Base-by-base conservation (phyloP, 1,140 invertebrate genomes). In the Phthorimaea operculella region DNA sequence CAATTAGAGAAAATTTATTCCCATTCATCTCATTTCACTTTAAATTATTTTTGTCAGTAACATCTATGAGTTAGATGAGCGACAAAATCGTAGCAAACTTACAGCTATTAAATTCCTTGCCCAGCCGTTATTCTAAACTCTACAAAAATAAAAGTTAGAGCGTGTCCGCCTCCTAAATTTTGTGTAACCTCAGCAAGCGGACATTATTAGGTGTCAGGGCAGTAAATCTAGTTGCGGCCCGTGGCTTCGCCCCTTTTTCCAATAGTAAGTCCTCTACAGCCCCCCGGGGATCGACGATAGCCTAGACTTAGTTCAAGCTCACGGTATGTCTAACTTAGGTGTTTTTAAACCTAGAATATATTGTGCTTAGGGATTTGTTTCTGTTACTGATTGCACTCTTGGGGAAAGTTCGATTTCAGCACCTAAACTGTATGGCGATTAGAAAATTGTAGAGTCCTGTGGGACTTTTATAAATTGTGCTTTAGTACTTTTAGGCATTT, bases 201-300 rank as follows among this genome's bases (percentile, higher is more conserved):
- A 64, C 52, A 67, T 67, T 64, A 57, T 70, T 58, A 52, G 57
- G 57, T 57, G 57, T 54, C 59, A 53, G 58, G 39, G 55, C 62
- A 59, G 59, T 80, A 78, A 80, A 79, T 79, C 71, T 76, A 65
- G 63, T 67, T 63, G 64, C 57, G 64, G 63, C 65, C 60, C 64
- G 54, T 60, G 64, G 63, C 66, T 62, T 71, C 72, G 55, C 60
- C 61, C 67, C 66, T 66, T 74, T 76, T 71, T 69, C 62, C 57
- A 63, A 60, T 66, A 59, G 68, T 72, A 62, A 58, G 66, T 63
- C 72, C 75, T 73, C 78, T 79, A 79, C 60, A 57, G 60, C 57
- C 63, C 79, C 64, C 76, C 15, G 70, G 76, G 54, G 66, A 62
- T 62, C 63, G 58, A 57, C 56, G 64, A 48, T 63, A 64, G 65